Percentiles rank a stretch among this genome's conserved stretches.
phyloP scores from a whole-genome alignment of 1,140 invertebrate genomes.

The Piezodorus guildinii region DNA sequence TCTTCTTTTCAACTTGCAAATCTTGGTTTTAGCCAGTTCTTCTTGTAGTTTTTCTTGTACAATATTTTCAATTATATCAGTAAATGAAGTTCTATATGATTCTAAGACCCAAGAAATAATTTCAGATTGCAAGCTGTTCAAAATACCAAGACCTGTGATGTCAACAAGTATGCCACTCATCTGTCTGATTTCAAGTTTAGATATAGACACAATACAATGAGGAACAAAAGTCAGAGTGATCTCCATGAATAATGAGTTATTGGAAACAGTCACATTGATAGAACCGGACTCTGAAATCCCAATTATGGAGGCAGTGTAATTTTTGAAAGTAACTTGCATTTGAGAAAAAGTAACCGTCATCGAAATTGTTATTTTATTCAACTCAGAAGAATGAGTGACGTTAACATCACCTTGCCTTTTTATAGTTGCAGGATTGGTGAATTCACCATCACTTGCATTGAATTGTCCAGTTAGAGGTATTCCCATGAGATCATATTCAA shows the following conservation, averaged over 20 bases:
- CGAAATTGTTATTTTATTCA: neutral
- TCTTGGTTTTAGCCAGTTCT: slow-evolving; percentile 3
- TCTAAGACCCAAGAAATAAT: slow-evolving; percentile 6
- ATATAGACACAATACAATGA: neutral
- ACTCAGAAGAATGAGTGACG: neutral
- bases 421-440: slow-evolving; percentile 11
- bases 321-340: slow-evolving; percentile 4
- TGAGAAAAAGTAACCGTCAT: neutral
- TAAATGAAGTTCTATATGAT: neutral
- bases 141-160: slow-evolving; percentile 7
- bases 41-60: neutral
- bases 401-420: slow-evolving; percentile 4
- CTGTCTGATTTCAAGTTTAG: neutral
- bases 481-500: neutral
- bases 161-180: slow-evolving; percentile 1
- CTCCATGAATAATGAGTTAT: slow-evolving; percentile 9
- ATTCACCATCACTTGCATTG: neutral
- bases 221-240: neutral
- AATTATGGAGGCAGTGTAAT: slow-evolving; percentile 3
- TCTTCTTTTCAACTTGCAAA: slow-evolving; percentile 3
- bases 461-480: neutral
- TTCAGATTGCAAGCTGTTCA: neutral
- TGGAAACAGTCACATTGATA: neutral
- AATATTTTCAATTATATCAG: neutral
- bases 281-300: neutral